Conservation (phyloP, 1,140 invertebrate genomes). For the Venturia canescens region DNA sequence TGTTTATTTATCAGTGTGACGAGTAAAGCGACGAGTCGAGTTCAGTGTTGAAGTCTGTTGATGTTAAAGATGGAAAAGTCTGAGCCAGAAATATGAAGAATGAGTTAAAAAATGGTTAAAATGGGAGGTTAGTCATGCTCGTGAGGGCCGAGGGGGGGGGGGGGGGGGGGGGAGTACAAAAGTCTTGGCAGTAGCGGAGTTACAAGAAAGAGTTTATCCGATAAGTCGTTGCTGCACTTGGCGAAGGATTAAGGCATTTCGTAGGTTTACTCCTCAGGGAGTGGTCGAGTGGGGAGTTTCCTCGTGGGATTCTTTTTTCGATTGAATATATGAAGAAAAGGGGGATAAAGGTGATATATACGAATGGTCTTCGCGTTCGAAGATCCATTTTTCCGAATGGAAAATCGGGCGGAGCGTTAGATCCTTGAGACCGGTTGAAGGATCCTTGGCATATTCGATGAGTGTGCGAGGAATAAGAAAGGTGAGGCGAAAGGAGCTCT, state of each 20-base stretch:
- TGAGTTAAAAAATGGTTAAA: not conserved
- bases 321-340: slow-evolving; percentile 14
- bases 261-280: not conserved
- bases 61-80: not conserved
- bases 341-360: not conserved
- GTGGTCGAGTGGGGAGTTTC: not conserved
- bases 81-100: not conserved
- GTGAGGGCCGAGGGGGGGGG: no score
- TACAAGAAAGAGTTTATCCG: not conserved
- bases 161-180: not conserved
- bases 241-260: slow-evolving; percentile 4
- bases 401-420: slow-evolving; percentile 7
- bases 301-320: not conserved
- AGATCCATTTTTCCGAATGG: slow-evolving; percentile 21
- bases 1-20: no score
- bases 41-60: no score
- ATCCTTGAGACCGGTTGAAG: slow-evolving; percentile 2
- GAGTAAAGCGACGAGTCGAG: no score
- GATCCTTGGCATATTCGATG: slow-evolving; percentile 22
- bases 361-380: not conserved
- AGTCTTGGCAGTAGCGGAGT: not conserved
- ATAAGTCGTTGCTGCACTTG: slow-evolving; percentile 7
- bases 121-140: not conserved
- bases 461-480: slow-evolving; percentile 16
- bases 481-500: not conserved